Percentiles rank a stretch among this genome's conserved stretches.
phyloP scores from a whole-genome alignment of 2,888 invertebrate species.

The Coremacera marginata region DNA sequence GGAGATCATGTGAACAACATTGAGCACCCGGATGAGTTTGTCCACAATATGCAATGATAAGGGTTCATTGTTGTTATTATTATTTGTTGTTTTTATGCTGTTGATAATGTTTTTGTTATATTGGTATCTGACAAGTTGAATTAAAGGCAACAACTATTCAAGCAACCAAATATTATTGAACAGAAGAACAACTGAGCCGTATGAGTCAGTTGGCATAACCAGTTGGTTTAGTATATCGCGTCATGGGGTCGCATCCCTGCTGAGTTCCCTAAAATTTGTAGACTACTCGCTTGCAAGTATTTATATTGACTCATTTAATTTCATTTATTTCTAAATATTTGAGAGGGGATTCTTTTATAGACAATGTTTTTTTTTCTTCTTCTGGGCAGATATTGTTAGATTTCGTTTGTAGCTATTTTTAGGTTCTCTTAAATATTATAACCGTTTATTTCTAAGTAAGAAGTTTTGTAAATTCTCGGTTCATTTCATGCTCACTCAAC shows the following conservation, averaged over 20 bases:
- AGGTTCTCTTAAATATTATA: no score
- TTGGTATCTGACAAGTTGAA: constrained; percentile 27
- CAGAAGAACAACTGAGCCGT: constrained; percentile 9
- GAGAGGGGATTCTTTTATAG: no score
- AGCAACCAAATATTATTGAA: background rate
- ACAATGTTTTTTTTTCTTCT: no score
- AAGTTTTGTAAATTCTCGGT: no score
- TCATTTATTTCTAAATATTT: background rate
- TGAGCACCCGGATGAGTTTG: constrained; percentile 18
- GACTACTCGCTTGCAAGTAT: no score
- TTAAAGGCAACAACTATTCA: background rate
- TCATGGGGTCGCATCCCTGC: constrained; percentile 31
- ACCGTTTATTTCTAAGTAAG: no score
- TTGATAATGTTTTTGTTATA: constrained; percentile 37
- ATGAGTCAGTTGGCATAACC: background rate
- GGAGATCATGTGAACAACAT: background rate
- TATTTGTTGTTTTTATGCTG: constrained; percentile 14
- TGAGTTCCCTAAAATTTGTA: constrained; percentile 5
- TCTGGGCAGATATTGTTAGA: no score
- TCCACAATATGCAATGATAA: constrained; percentile 17
- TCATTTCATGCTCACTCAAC: no score
- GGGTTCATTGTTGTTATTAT: constrained; percentile 31
- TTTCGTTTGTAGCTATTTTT: no score
- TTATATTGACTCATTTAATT: background rate
- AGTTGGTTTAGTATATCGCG: background rate